Evolutionary conservation across 2,113 vertebrate species (phyloP).

Genomic region (Erythrocebus patas): DNA sequence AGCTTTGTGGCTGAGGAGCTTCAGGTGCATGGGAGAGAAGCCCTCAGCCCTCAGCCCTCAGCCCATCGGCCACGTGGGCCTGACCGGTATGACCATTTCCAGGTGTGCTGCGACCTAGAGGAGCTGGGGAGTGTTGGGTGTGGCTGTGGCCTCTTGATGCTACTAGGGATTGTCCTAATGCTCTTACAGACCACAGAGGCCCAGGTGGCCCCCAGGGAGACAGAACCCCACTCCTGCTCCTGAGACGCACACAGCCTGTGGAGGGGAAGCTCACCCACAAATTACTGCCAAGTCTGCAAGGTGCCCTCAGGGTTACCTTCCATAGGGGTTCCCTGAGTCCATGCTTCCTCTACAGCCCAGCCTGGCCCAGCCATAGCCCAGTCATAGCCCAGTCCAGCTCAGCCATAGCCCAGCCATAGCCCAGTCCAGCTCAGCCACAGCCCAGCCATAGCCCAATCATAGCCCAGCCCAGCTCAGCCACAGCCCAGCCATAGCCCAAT

Average conservation of each 20-base stretch:
- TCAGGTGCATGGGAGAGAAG: neutral
- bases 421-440: too few species aligned
- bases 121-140: neutral
- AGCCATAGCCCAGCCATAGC: too few species aligned
- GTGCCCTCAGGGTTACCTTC: too few species aligned
- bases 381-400: too few species aligned
- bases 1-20: neutral
- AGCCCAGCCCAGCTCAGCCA: fast-evolving
- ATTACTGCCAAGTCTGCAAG: fast-evolving
- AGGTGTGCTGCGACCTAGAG: fast-evolving
- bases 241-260: fast-evolving
- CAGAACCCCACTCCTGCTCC: neutral
- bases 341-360: fast-evolving
- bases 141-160: fast-evolving
- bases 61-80: fast-evolving
- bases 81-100: fast-evolving
- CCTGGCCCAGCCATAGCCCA: too few species aligned
- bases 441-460: too few species aligned
- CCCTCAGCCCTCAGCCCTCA: neutral
- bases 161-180: fast-evolving
- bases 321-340: neutral
- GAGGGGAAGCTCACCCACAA: too few species aligned
- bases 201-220: neutral
- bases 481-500: too few species aligned
- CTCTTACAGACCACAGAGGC: fast-evolving